A percentile compares a stretch with the other conserved stretches of the same genome.
phyloP scores from a whole-genome alignment of 2,113 vertebrate genomes.

The Oxyruncus cristatus region DNA sequence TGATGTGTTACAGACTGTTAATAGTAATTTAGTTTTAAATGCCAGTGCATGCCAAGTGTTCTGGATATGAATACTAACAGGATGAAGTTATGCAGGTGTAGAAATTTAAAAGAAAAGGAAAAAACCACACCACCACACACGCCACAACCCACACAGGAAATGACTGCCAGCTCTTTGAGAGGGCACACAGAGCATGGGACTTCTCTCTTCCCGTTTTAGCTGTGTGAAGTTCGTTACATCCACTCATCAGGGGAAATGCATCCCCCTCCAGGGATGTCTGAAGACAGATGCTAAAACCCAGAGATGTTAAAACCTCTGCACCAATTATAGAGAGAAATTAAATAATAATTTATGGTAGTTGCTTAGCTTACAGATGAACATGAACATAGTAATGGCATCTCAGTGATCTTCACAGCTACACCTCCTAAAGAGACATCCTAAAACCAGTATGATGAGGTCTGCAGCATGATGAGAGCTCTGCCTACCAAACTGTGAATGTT shows the following conservation, averaged over 20 bases:
- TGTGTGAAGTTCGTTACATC: neutral
- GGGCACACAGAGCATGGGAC: neutral
- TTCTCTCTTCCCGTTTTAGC: neutral
- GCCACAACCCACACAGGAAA: neutral
- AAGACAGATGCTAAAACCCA: neutral
- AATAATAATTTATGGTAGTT: neutral
- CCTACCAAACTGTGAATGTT: neutral
- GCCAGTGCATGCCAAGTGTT: slow-evolving; percentile 37
- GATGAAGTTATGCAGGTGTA: slow-evolving; percentile 51
- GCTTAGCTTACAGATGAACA: neutral
- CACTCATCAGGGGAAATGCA: neutral
- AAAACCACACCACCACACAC: neutral
- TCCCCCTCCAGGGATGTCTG: neutral
- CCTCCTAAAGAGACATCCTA: neutral
- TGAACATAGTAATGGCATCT: neutral
- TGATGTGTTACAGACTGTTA: slow-evolving; percentile 61
- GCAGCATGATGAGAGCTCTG: neutral
- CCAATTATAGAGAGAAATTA: neutral
- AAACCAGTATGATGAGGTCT: neutral
- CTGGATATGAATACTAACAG: slow-evolving; percentile 55
- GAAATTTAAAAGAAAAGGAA: neutral
- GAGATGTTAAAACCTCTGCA: neutral
- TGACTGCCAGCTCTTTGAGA: neutral
- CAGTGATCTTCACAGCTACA: neutral
- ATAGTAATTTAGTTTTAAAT: slow-evolving; percentile 66